These are phyloP conservation scores for Danionella dracula DNA, from an alignment of 2,797 vertebrate species.

Conservation along the genomic window DNA sequence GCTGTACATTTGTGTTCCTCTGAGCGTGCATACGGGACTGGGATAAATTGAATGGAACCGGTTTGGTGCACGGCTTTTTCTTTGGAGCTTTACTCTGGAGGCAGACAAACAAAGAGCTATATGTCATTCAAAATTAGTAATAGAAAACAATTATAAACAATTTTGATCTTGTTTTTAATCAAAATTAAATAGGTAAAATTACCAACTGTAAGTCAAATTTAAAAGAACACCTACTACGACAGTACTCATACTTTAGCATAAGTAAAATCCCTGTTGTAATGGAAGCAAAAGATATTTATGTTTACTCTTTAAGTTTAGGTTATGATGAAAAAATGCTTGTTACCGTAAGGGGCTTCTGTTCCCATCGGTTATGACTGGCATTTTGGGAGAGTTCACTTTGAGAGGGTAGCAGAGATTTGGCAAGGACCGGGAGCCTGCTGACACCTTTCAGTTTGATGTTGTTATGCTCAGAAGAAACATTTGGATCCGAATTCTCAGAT, in stretches of 20 bases:
- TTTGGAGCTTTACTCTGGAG: slow-evolving; percentile 64
- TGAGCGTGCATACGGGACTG: slow-evolving; percentile 41
- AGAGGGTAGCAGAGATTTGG: slow-evolving; percentile 56
- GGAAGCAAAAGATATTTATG: too few relatives aligned
- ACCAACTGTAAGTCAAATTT: too few relatives aligned
- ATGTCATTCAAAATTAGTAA: too few relatives aligned
- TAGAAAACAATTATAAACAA: too few relatives aligned
- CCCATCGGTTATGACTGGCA: slow-evolving; percentile 56
- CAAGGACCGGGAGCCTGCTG: slow-evolving; percentile 68
- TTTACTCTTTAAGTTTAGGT: background rate
- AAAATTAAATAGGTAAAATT: too few relatives aligned
- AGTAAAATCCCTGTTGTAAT: too few relatives aligned
- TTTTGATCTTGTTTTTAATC: too few relatives aligned
- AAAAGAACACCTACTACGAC: too few relatives aligned
- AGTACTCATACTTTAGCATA: too few relatives aligned
- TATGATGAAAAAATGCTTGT: slow-evolving; percentile 19
- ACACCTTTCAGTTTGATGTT: slow-evolving; percentile 43
- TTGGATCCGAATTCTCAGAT: slow-evolving; percentile 64
- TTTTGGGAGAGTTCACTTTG: slow-evolving; percentile 45
- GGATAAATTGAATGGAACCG: slow-evolving; percentile 66
- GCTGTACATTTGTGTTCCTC: background rate
- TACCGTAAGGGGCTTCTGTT: slow-evolving; percentile 65
- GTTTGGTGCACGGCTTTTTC: slow-evolving; percentile 65
- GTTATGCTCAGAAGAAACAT: slow-evolving; percentile 17
- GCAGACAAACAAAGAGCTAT: background rate